Conservation (phyloP, 37 sponge, comb jelly and placozoan species). For the Trichoplax adhaerens region DNA sequence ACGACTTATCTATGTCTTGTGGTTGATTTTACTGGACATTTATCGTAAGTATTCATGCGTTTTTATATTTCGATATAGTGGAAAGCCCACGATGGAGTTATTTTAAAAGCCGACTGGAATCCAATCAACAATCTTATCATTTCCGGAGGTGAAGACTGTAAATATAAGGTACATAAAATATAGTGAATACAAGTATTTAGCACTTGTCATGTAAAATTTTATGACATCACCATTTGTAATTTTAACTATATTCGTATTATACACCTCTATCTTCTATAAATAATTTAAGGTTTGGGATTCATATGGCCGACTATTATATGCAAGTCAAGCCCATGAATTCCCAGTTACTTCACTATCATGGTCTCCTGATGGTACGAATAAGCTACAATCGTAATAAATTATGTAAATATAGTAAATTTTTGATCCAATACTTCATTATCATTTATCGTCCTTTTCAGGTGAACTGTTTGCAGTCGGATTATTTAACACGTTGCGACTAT, state of each 20-base stretch:
- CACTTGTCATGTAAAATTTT: too few relatives aligned
- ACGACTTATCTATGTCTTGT: not conserved
- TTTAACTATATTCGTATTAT: conserved; percentile 4
- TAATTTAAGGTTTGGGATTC: conserved; percentile 75
- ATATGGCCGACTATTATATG: conserved; percentile 59
- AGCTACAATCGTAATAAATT: not conserved
- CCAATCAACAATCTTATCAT: conserved; percentile 52
- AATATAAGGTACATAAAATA: conserved; percentile 52
- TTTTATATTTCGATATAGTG: conserved; percentile 27
- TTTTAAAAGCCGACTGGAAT: conserved; percentile 81
- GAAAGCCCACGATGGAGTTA: conserved; percentile 89
- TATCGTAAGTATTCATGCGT: too few relatives aligned
- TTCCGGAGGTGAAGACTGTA: conserved; percentile 91
- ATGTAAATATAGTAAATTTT: too few relatives aligned
- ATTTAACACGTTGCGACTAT: conserved; percentile 69
- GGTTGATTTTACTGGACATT: not conserved
- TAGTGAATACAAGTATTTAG: conserved; percentile 2
- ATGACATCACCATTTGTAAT: not conserved
- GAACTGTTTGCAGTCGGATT: conserved; percentile 83
- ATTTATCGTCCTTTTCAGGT: not conserved
- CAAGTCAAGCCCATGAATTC: conserved; percentile 64
- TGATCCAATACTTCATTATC: too few relatives aligned
- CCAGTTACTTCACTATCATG: conserved; percentile 71
- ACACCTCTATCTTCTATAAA: not conserved
- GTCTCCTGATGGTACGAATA: conserved; percentile 51